Percentiles rank a stretch among this genome's conserved stretches.
Evolutionary conservation across 2,113 vertebrate species (phyloP).

Genomic region (Chaetura pelagica): DNA sequence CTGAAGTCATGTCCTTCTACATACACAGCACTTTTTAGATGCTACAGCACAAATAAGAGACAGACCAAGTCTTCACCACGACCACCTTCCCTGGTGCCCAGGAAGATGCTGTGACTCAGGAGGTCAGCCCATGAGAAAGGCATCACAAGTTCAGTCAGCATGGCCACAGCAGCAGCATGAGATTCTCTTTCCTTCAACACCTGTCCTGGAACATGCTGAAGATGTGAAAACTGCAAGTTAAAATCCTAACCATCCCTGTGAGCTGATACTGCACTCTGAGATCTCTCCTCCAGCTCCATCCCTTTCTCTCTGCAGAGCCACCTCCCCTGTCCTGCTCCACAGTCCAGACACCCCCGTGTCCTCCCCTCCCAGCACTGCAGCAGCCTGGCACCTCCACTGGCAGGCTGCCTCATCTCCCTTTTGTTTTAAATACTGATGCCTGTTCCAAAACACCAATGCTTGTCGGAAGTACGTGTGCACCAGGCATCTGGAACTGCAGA

Average conservation of each 20-base stretch:
- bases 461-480: rapidly evolving
- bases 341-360: rapidly evolving
- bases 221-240: neutral
- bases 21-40: neutral
- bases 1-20: rapidly evolving
- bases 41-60: neutral
- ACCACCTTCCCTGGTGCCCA: neutral
- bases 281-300: neutral
- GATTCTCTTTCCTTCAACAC: neutral
- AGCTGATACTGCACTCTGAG: neutral
- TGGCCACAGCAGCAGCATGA: neutral
- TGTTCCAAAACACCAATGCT: rapidly evolving
- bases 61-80: neutral
- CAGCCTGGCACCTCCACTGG: neutral
- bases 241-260: no score
- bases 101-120: neutral
- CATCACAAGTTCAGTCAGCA: neutral
- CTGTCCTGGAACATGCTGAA: neutral
- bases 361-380: neutral
- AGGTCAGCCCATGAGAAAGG: rapidly evolving
- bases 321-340: neutral
- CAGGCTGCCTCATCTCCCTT: rapidly evolving
- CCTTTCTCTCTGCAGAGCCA: neutral
- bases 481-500: neutral
- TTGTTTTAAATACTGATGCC: rapidly evolving